These are phyloP conservation scores for Todiramphus chloris DNA, from an alignment of 2,113 vertebrate species.

Conservation along the genomic window DNA sequence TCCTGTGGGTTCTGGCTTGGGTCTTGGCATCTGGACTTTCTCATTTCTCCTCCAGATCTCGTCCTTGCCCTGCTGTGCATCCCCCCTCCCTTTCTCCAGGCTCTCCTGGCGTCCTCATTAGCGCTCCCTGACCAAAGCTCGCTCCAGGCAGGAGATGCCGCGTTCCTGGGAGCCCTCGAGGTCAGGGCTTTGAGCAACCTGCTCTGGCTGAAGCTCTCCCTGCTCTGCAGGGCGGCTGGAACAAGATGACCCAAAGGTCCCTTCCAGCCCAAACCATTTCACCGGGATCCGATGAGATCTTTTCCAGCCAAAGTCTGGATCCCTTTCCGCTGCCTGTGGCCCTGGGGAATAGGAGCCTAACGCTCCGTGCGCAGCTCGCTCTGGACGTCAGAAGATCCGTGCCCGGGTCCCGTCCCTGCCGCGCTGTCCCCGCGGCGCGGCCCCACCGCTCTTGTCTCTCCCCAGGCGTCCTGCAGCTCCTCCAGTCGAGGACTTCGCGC, in stretches of 20 bases:
- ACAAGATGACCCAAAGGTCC: neutral
- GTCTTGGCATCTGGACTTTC: neutral
- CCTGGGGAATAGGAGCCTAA: rapidly evolving
- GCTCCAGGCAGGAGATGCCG: neutral
- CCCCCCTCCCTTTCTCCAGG: neutral
- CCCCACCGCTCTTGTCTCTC: neutral
- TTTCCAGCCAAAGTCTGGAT: neutral
- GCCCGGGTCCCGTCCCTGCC: rapidly evolving
- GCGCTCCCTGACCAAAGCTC: neutral
- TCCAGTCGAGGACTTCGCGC: constrained; percentile 91
- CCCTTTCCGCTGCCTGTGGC: neutral
- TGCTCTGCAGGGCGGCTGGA: neutral
- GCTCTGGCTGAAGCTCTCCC: neutral
- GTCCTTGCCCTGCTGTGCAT: neutral
- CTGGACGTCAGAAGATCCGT: neutral
- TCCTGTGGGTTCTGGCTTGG: neutral
- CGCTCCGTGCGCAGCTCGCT: rapidly evolving
- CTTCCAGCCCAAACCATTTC: neutral
- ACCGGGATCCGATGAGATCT: neutral
- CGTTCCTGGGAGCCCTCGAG: neutral
- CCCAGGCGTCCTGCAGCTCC: constrained; percentile 90
- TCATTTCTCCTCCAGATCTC: neutral
- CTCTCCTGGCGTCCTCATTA: neutral
- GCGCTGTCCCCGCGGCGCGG: rapidly evolving
- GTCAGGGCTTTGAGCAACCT: neutral